Evolutionary conservation across 1,140 invertebrate species (phyloP), one percentile per base, ranked within the genome.

Genomic region (Grapholita molesta): DNA sequence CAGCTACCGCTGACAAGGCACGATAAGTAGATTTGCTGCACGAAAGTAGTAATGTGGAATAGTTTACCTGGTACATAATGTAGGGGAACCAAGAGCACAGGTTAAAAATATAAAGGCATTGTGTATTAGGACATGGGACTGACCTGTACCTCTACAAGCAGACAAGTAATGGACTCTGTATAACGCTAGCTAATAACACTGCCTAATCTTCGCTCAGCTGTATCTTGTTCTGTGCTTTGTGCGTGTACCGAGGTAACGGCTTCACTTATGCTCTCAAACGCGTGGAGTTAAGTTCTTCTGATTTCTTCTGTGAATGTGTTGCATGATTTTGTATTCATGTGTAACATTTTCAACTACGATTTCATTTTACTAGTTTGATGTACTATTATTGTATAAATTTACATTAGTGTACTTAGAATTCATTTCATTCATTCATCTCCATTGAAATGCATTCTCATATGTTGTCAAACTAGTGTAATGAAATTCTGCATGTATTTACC

Each of bases 191-290:
- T 83, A 90, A 86, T 91, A 91, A 91, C 88, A 84, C 79, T 79
- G 89, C 89, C 88, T 91, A 91, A 91, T 91, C 80, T 87, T 77
- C 78, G 86, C 85, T 85, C 80, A 83, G 79, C 75, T 87, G 75
- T 89, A 85, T 85, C 78, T 89, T 84, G 71, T 83, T 84, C 81
- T 89, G 72, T 85, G 85, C 86, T 87, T 85, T 78, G 9, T 67
- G 52, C 38, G 52, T 67, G 6, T 25, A 48, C 30, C 52, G 66
- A 55, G 48, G 32, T 68, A 55, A 28, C 66, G 61, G 33, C 42
- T 55, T 32, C 30, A 30, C 15, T 32, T 73, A 24, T 75, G 71
- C 72, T 73, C 68, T 73, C 42, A 70, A 71, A 48, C 68, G 74
- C 42, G 70, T 74, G 32, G 72, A 69, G 69, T 69, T 24, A 33